Conservation (phyloP, 2,113 vertebrate species). For the Chaenocephalus aceratus region DNA sequence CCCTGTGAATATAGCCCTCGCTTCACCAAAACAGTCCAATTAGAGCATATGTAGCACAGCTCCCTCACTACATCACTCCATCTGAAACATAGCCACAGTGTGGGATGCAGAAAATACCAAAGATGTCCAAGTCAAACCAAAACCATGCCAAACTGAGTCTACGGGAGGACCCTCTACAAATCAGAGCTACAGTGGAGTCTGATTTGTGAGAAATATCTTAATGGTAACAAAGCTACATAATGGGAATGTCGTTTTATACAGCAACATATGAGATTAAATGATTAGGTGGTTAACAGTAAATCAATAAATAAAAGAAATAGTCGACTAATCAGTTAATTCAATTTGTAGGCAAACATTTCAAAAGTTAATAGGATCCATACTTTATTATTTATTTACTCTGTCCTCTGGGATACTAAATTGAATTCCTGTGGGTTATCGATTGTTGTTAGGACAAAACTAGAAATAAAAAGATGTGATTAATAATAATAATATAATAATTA, state of each 20-base stretch:
- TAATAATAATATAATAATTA: too few relatives aligned
- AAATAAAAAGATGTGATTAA: neutral
- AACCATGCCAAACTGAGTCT: conserved; percentile 3
- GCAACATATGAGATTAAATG: neutral
- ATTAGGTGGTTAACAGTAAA: too few relatives aligned
- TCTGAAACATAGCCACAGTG: conserved; percentile 10
- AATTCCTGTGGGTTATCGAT: neutral
- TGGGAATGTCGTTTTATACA: neutral
- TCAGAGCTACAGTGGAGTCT: neutral
- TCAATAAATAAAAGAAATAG: too few relatives aligned
- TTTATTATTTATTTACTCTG: neutral
- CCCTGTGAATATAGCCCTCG: conserved; percentile 9
- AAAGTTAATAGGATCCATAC: neutral
- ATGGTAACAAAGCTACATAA: neutral
- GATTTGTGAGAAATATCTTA: neutral
- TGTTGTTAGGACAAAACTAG: neutral
- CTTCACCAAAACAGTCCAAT: conserved; percentile 14
- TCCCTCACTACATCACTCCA: neutral
- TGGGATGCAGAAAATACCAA: neutral
- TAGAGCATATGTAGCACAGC: conserved; percentile 9
- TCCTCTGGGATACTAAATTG: neutral
- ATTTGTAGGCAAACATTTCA: neutral
- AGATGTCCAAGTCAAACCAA: conserved; percentile 1
- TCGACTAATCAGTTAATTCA: neutral
- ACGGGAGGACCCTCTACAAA: neutral